Conservation (phyloP, 2,888 invertebrate species). For the Macrosiphum euphorbiae region DNA sequence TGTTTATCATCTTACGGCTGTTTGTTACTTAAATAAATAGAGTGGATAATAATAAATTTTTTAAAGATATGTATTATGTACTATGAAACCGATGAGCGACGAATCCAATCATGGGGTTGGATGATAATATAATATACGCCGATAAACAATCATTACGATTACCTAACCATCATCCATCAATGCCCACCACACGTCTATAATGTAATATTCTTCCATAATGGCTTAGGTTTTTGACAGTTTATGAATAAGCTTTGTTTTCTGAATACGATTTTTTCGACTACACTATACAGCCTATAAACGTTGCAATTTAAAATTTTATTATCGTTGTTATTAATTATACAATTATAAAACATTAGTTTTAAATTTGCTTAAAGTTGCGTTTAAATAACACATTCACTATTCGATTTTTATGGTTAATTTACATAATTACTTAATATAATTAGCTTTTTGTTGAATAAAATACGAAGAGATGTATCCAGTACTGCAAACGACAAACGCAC, state of each 20-base stretch:
- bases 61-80: background rate
- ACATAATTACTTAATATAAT: background rate
- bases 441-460: background rate
- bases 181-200: background rate
- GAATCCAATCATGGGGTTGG: background rate
- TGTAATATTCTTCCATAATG: background rate
- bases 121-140: background rate
- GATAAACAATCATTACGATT: slow-evolving; percentile 11
- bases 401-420: background rate
- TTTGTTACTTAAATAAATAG: background rate
- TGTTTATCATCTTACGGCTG: background rate
- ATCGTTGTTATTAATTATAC: background rate
- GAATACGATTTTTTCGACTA: background rate
- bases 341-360: background rate
- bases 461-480: background rate
- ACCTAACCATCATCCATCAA: slow-evolving; percentile 15
- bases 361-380: background rate
- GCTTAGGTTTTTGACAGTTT: background rate
- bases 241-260: background rate
- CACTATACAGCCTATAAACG: background rate
- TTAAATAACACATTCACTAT: background rate
- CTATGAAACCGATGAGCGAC: background rate
- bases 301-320: background rate
- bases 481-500: background rate
- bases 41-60: slow-evolving; percentile 10